phyloP scores from a whole-genome alignment of 2,797 vertebrate genomes.

The Spinibarbus caldwelli region DNA sequence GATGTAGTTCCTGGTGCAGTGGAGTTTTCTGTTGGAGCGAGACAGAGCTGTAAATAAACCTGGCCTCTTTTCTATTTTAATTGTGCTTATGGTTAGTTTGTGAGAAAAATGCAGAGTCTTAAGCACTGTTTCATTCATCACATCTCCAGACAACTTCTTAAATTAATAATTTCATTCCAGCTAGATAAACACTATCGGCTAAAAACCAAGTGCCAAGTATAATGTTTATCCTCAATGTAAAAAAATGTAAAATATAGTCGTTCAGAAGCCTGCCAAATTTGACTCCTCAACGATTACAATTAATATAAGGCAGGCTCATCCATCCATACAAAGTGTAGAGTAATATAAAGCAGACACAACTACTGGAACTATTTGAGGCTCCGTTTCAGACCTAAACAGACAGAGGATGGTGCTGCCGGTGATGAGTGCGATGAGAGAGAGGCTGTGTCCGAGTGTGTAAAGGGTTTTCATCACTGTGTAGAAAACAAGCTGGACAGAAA shows the following conservation, averaged over 20 bases:
- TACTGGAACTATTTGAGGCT: slow-evolving; percentile 43
- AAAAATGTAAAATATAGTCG: slow-evolving; percentile 48
- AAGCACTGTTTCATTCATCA: slow-evolving; percentile 52
- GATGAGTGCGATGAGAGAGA: slow-evolving; percentile 88
- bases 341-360: slow-evolving; percentile 45
- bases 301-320: slow-evolving; percentile 48
- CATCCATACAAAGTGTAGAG: slow-evolving; percentile 28
- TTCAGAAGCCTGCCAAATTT: slow-evolving; percentile 49
- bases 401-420: slow-evolving; percentile 89
- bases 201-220: slow-evolving; percentile 31
- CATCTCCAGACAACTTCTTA: slow-evolving; percentile 57
- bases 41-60: slow-evolving; percentile 43
- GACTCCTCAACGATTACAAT: slow-evolving; percentile 44
- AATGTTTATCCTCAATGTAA: slow-evolving; percentile 56
- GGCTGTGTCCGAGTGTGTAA: slow-evolving; percentile 90
- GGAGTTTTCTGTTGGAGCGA: slow-evolving; percentile 83
- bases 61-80: slow-evolving; percentile 6
- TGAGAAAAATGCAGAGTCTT: slow-evolving; percentile 59
- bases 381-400: slow-evolving; percentile 83
- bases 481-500: slow-evolving; percentile 81
- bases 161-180: slow-evolving; percentile 55
- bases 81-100: slow-evolving; percentile 10
- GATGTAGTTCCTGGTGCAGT: slow-evolving; percentile 94
- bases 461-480: slow-evolving; percentile 86
- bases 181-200: slow-evolving; percentile 54